Evolutionary conservation across 2,888 invertebrate genomes (phyloP), one percentile per base, ranked within the genome.

Genomic region (Hydriomena furcata): DNA sequence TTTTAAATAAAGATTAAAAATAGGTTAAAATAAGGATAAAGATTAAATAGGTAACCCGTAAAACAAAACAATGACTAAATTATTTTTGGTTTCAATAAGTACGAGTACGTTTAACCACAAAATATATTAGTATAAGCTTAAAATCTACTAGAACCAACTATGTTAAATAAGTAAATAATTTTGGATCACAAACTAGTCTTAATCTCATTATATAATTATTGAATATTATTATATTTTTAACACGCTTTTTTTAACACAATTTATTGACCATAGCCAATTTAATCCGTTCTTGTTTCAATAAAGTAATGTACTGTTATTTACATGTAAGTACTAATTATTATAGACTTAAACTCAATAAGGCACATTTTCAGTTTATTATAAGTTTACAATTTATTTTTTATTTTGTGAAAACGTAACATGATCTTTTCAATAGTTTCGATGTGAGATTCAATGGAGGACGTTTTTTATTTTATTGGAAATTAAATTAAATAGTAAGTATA

Each of bases 41-140:
- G 17, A 20, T 46, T 46, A 46, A n/a, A n/a, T n/a, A n/a, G n/a
- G 31, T 35, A 36, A 37, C 28, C 38, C 45, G 37, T 57, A 36
- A n/a, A n/a, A 52, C 31, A 55, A 53, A 52, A 49, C 36, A 49
- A 56, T 56, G 53, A 56, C 55, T 56, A 51, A 37, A 35, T 49
- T 48, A 36, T 56, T 56, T 59, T 59, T 60, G 60, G 60, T 55
- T 55, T 52, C 42, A 48, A 50, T 31, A 24, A 42, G n/a, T n/a
- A n/a, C n/a, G n/a, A 48, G 25, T 48, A 47, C 36, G 49, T 43
- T 37, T 31, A 47, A 37, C 32, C 12, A 35, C 20, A 35, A 44
- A 11, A 20, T 25, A 17, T 42, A 32, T 42, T 5, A 31, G 24
- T 7, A 41, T 23, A n/a, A 30, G 20, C 40, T 42, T 42, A 32